Percentiles rank a stretch among this genome's conserved stretches.
These are phyloP conservation scores for Rhamnusium bicolor DNA, from an alignment of 2,888 invertebrate species.

Conservation along the genomic window DNA sequence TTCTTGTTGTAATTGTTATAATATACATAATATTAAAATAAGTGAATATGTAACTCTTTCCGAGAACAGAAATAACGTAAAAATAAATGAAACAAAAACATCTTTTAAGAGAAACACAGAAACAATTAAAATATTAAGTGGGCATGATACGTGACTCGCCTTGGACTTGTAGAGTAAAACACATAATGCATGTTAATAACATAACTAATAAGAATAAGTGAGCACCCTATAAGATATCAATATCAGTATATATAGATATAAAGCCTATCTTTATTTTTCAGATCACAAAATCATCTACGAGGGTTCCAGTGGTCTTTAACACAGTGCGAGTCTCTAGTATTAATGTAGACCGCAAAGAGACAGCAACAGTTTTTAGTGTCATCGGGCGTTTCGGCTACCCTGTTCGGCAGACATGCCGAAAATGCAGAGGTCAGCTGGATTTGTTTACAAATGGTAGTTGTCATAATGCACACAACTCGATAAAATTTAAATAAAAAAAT, in stretches of 20 bases:
- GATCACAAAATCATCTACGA: conserved; percentile 30
- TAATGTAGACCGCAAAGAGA: conserved; percentile 28
- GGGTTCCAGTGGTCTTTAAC: conserved; percentile 23
- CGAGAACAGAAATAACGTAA: neutral
- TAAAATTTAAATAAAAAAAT: conserved; percentile 27
- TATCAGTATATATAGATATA: conserved; percentile 15
- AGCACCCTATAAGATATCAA: neutral
- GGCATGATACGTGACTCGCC: conserved; percentile 18
- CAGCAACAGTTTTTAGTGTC: conserved; percentile 14
- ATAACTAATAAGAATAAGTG: too few relatives aligned
- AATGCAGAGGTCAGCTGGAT: conserved; percentile 37
- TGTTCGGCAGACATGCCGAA: conserved; percentile 31
- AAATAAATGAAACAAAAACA: neutral
- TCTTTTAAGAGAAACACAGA: neutral
- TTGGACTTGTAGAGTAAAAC: conserved; percentile 14
- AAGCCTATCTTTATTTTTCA: conserved; percentile 35
- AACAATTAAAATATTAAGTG: conserved; percentile 16
- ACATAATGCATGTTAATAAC: conserved; percentile 27
- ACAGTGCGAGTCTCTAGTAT: conserved; percentile 29
- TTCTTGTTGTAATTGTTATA: too few relatives aligned
- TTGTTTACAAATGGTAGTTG: conserved; percentile 30
- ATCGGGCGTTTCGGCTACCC: conserved; percentile 10
- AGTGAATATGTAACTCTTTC: too few relatives aligned
- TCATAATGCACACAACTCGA: conserved; percentile 4
- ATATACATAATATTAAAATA: too few relatives aligned